phyloP scores from a whole-genome alignment of 2,797 vertebrate species.

The Hydrolagus colliei region DNA sequence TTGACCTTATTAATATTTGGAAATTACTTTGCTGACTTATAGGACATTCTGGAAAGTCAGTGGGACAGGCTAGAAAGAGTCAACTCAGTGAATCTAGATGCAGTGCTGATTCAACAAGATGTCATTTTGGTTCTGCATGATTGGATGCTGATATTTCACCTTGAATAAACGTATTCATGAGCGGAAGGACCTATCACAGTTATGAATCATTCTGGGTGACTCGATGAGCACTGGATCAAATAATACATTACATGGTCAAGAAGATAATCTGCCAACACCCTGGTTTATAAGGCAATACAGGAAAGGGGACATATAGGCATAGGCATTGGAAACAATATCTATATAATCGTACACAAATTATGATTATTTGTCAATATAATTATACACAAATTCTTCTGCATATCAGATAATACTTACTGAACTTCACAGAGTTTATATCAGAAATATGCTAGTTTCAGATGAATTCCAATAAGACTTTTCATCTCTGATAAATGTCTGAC shows the following conservation, averaged over 20 bases:
- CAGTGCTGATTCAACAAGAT: background rate
- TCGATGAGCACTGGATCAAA: too few species aligned
- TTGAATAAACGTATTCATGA: too few species aligned
- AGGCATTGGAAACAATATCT: too few species aligned
- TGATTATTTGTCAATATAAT: too few species aligned
- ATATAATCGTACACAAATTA: too few species aligned
- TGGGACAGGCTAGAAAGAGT: background rate
- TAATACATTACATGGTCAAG: background rate
- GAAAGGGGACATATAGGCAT: background rate
- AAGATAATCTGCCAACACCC: background rate
- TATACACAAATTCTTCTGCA: background rate
- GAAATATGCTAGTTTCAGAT: background rate
- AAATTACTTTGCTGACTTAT: too few species aligned
- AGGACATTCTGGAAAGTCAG: too few species aligned
- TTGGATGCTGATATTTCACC: too few species aligned
- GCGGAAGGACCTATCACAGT: too few species aligned
- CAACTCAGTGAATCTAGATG: background rate
- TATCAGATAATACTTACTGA: background rate
- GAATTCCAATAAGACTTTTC: background rate
- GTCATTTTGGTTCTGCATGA: conserved; percentile 3
- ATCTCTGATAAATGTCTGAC: background rate
- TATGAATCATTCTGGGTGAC: too few species aligned
- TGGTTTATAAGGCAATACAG: background rate
- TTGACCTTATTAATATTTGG: background rate
- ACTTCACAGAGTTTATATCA: background rate